Evolutionary conservation across 2,888 invertebrate species (phyloP).

Genomic region (Habrosyne pyritoides): DNA sequence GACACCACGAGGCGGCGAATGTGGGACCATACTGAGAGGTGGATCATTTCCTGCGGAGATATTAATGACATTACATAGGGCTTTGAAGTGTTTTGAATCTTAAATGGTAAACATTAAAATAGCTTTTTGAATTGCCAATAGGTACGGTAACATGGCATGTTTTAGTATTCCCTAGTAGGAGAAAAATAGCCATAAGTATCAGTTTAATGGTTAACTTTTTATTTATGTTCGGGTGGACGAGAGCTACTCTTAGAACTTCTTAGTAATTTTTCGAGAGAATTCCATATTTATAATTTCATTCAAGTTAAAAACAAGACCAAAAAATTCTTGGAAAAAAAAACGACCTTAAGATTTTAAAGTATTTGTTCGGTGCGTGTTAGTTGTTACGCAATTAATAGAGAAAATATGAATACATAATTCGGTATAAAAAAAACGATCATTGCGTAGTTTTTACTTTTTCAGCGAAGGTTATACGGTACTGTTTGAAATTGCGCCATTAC

Average conservation of each 20-base stretch:
- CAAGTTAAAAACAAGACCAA: neutral
- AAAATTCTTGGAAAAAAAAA: neutral
- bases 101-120: too few species aligned
- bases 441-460: neutral
- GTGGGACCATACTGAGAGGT: slow-evolving; percentile 95
- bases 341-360: neutral
- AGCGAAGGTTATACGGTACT: neutral
- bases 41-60: slow-evolving; percentile 95
- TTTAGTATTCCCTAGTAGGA: too few species aligned
- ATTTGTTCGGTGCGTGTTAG: neutral
- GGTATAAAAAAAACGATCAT: slow-evolving; percentile 8
- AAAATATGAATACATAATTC: neutral
- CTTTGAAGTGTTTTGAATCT: too few species aligned
- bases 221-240: too few species aligned
- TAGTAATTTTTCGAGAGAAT: too few species aligned
- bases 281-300: too few species aligned
- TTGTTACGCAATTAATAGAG: neutral
- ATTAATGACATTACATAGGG: neutral
- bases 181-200: too few species aligned
- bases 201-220: too few species aligned
- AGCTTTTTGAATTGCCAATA: too few species aligned
- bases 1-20: slow-evolving; percentile 95
- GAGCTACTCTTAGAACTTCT: too few species aligned
- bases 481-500: neutral
- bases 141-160: too few species aligned